A percentile compares a stretch with the other conserved stretches of the same genome.
phyloP scores from a whole-genome alignment of 2,113 vertebrate genomes.

The Psilopsiagon aymara region DNA sequence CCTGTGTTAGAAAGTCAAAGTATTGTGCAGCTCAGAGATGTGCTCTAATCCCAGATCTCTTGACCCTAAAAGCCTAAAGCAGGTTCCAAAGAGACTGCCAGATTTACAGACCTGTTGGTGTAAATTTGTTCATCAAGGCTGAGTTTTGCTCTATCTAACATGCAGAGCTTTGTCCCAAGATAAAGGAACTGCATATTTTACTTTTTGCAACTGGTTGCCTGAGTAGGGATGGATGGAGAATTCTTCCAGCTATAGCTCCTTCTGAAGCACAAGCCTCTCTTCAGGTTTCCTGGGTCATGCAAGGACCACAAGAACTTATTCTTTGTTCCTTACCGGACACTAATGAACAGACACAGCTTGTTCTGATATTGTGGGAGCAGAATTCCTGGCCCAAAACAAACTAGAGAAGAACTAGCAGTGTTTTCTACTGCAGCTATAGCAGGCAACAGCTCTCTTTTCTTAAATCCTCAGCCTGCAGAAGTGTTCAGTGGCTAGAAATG shows the following conservation, averaged over 20 bases:
- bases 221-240: neutral
- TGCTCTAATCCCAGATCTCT: neutral
- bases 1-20: neutral
- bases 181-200: neutral
- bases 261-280: neutral
- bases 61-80: neutral
- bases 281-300: neutral
- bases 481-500: neutral
- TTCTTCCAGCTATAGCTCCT: neutral
- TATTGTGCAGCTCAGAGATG: neutral
- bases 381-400: neutral
- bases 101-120: neutral
- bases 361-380: neutral
- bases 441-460: neutral
- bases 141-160: neutral
- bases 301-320: neutral
- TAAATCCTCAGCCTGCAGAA: neutral
- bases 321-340: neutral
- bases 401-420: neutral
- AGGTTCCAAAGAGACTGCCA: neutral
- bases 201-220: neutral
- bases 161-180: neutral
- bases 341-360: neutral
- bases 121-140: neutral
- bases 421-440: neutral